phyloP scores from a whole-genome alignment of 2,797 vertebrate species.

The Scomberomorus guttatus region DNA sequence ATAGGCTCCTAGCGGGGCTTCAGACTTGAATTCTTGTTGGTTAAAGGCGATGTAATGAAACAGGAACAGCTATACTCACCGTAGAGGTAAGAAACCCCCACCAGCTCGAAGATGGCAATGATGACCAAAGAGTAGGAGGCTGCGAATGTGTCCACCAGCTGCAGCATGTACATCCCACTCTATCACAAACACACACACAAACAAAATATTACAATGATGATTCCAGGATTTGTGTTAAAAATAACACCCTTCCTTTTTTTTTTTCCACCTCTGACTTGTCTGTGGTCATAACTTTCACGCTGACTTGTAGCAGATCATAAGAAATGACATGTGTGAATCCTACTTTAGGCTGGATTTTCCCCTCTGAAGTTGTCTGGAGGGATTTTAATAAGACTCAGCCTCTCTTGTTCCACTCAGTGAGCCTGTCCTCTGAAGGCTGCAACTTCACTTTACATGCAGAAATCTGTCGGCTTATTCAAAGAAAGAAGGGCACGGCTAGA shows the following conservation, averaged over 20 bases:
- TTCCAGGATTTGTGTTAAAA: background rate
- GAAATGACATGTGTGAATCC: conserved; percentile 31
- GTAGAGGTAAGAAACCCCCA: conserved; percentile 96
- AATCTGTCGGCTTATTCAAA: conserved; percentile 48
- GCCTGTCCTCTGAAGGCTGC: conserved; percentile 28
- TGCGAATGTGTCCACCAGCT: conserved; percentile 96
- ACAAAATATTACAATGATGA: conserved; percentile 2
- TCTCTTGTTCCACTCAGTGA: conserved; percentile 42
- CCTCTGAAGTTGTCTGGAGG: conserved; percentile 30
- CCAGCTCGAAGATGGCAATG: conserved; percentile 96
- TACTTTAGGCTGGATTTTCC: conserved; percentile 16
- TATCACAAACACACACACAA: conserved; percentile 70
- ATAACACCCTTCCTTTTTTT: background rate
- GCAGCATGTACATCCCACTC: conserved; percentile 98
- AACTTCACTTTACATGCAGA: conserved; percentile 36
- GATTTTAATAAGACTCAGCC: conserved; percentile 56
- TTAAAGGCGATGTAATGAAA: conserved; percentile 7
- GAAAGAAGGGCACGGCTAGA: background rate
- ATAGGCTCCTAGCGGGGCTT: background rate
- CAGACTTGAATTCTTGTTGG: background rate
- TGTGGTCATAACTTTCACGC: conserved; percentile 8
- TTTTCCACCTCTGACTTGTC: background rate
- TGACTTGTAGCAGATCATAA: conserved; percentile 17
- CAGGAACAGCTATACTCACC: conserved; percentile 85
- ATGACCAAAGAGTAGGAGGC: conserved; percentile 98